These are phyloP conservation scores for Copsychus sechellarum DNA, from an alignment of 2,113 vertebrate genomes.

Conservation along the genomic window DNA sequence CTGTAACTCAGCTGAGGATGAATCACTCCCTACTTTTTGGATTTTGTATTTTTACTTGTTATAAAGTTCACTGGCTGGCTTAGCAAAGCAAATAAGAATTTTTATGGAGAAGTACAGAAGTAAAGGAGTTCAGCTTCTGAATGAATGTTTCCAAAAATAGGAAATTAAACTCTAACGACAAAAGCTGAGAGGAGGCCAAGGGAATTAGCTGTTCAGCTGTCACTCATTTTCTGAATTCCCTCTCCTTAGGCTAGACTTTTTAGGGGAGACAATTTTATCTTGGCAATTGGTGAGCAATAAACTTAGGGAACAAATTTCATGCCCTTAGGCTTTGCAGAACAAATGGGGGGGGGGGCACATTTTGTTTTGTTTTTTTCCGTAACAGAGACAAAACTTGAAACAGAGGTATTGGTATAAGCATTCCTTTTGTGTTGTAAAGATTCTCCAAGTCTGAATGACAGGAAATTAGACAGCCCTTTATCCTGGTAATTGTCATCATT, in stretches of 20 bases:
- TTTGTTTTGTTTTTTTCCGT: background rate
- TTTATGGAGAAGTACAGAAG: background rate
- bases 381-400: background rate
- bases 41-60: constrained; percentile 9
- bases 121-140: constrained; percentile 6
- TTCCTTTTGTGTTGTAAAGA: background rate
- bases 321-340: background rate
- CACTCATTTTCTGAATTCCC: background rate
- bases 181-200: background rate
- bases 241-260: background rate
- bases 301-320: background rate
- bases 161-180: background rate
- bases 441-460: background rate
- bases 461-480: background rate
- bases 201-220: background rate
- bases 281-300: background rate
- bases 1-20: constrained; percentile 40
- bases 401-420: background rate
- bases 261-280: background rate
- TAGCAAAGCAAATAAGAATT: background rate
- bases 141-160: background rate
- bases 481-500: background rate
- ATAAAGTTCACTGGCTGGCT: background rate
- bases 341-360: background rate
- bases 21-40: constrained; percentile 11